Base-by-base conservation (phyloP, 2,888 invertebrate genomes). In the Amphipoea lucens region DNA sequence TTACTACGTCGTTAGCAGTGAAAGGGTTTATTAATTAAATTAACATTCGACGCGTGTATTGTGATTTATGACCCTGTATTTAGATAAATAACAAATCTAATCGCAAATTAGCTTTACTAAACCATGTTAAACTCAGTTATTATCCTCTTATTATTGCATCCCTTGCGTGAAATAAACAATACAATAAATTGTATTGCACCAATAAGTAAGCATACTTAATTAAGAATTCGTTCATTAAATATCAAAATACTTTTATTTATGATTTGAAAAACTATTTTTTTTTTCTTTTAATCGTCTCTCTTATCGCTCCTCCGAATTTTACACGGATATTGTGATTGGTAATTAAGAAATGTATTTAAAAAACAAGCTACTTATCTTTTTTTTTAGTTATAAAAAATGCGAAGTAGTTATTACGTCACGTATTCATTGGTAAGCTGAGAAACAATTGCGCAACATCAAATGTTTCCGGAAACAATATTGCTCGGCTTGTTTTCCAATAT, bases 11-110 rank as follows among this genome's bases (percentile, higher is more conserved):
- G 51, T 29, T 20, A 11, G 20, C 20, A 42, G n/a, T 20, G 20
- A 14, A 57, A 42, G 9, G 11, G n/a, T 29, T 14, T 14, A 40
- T 51, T 67, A 42, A 23, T 60, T 36, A 74, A 48, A 42, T 74
- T 4, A 62, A 4, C 4, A 62, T n/a, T 62, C 3, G 11, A 48
- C 29, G 11, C 48, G 20, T 36, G 5, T 36, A n/a, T 57, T 42
- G 40, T 42, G 71, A 70, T 70, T 20, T 51, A 36, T 51, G 48
- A 66, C 2, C 36, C 42, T 48, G 11, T 65, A 54, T 36, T 74
- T 45, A n/a, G n/a, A 75, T 75, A 20, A 73, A 76, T 48, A 40
- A 14, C 12, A n/a, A 51, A 48, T 62, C 14, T 11, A 76, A 76
- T 40, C 5, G 40, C 29, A 51, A 51, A 48, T 74, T 62, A 63